phyloP scores from a whole-genome alignment of 2,113 vertebrate species.

The Carassius gibelio region DNA sequence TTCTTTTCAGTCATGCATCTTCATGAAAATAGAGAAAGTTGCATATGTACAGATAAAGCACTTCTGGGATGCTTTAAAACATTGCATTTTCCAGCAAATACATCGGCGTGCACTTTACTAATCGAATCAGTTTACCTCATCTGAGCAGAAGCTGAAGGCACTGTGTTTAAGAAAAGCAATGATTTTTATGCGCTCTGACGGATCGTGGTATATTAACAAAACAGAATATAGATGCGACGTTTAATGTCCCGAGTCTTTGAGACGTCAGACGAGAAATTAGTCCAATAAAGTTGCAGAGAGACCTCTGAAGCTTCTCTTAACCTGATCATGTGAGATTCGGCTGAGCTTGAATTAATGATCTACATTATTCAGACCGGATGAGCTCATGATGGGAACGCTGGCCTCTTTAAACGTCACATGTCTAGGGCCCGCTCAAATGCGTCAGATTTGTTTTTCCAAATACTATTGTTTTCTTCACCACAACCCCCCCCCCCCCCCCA shows the following conservation, averaged over 20 bases:
- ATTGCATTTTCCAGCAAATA: not conserved
- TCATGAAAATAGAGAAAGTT: not conserved
- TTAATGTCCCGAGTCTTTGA: slow-evolving; percentile 3
- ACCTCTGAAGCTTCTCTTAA: not conserved
- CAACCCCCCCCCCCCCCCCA: no score
- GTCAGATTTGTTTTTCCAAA: no score
- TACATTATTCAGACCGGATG: slow-evolving; percentile 39
- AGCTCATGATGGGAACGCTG: no score
- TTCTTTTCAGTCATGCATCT: not conserved
- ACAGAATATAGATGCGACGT: not conserved
- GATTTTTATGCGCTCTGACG: not conserved
- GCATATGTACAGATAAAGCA: not conserved
- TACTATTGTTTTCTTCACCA: no score
- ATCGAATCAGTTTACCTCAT: not conserved
- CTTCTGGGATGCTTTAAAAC: not conserved
- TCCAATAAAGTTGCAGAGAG: not conserved
- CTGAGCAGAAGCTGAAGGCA: not conserved
- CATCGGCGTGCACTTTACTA: not conserved
- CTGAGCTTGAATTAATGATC: not conserved
- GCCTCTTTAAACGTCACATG: slow-evolving; percentile 3
- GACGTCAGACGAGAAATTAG: not conserved
- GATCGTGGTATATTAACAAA: not conserved
- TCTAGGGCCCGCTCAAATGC: not conserved
- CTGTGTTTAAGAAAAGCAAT: not conserved
- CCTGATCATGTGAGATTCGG: not conserved